phyloP scores from a whole-genome alignment of 2,888 invertebrate genomes.

The Tetragonula carbonaria region DNA sequence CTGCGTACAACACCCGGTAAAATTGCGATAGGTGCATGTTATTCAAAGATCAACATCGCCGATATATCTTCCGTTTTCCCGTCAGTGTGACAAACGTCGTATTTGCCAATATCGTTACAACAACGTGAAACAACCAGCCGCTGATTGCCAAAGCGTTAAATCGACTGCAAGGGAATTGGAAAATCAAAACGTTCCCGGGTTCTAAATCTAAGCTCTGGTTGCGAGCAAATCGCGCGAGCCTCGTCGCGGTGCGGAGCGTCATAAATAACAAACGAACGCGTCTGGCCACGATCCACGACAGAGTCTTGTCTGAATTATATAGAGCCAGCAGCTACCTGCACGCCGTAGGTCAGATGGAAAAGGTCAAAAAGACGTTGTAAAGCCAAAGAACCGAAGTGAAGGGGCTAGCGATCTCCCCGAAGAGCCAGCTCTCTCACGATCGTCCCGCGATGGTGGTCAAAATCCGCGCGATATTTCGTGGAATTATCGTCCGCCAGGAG shows the following conservation, averaged over 20 bases:
- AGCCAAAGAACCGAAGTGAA: conserved; percentile 17
- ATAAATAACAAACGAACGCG: conserved; percentile 1
- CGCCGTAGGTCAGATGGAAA: not conserved
- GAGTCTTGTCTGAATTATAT: conserved; percentile 26
- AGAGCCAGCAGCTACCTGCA: not conserved
- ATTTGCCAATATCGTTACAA: not conserved
- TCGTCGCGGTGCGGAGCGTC: no score
- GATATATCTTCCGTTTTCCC: not conserved
- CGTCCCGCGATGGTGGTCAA: conserved; percentile 35
- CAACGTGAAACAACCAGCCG: not conserved
- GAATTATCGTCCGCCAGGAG: conserved; percentile 53
- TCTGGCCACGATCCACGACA: not conserved
- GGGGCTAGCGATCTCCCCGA: conserved; percentile 13
- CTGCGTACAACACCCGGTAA: not conserved
- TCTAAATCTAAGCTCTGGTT: no score
- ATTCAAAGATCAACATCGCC: not conserved
- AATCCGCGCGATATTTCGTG: conserved; percentile 48
- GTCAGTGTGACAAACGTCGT: not conserved
- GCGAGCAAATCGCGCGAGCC: not conserved
- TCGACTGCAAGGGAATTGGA: not conserved
- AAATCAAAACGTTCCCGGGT: no score
- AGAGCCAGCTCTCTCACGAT: conserved; percentile 27
- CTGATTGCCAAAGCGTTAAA: conserved; percentile 2
- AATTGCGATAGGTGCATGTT: not conserved
- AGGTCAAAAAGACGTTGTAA: conserved; percentile 27